Evolutionary conservation across 2,113 vertebrate genomes (phyloP).

Genomic region (Trinectes maculatus): DNA sequence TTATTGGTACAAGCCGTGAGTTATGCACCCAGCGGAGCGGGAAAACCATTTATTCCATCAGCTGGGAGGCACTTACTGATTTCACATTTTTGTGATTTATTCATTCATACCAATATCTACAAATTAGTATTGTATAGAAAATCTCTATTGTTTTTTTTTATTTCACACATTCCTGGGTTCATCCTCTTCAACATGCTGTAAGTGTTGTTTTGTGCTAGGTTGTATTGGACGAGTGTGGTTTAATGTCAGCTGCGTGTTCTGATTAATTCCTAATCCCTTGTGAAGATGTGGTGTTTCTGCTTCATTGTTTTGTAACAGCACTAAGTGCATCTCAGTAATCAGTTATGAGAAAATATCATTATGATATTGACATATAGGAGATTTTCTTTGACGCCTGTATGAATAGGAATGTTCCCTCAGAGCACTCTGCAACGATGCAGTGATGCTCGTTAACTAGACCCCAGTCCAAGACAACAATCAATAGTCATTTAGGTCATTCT

Average conservation of each 20-base stretch:
- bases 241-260: not conserved
- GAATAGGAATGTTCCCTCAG: not conserved
- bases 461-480: not conserved
- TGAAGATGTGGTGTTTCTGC: conserved; percentile 1
- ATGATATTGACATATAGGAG: too few relatives aligned
- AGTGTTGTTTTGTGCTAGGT: not conserved
- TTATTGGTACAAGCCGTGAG: conserved; percentile 61
- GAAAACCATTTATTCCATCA: conserved; percentile 53
- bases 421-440: not conserved
- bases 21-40: conserved; percentile 48
- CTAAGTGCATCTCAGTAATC: not conserved
- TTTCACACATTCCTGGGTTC: not conserved
- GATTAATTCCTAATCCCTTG: conserved; percentile 22
- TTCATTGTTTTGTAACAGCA: not conserved
- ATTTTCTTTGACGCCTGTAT: too few relatives aligned
- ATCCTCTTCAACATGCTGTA: conserved; percentile 2
- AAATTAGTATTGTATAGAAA: not conserved
- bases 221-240: not conserved
- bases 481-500: not conserved
- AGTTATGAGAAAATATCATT: too few relatives aligned
- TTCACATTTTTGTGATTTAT: conserved; percentile 22
- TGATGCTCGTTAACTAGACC: not conserved
- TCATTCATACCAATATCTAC: not conserved
- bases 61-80: conserved; percentile 42
- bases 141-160: too few relatives aligned